phyloP scores from a whole-genome alignment of 2,888 invertebrate genomes.

The Orchesellides sinensis region DNA sequence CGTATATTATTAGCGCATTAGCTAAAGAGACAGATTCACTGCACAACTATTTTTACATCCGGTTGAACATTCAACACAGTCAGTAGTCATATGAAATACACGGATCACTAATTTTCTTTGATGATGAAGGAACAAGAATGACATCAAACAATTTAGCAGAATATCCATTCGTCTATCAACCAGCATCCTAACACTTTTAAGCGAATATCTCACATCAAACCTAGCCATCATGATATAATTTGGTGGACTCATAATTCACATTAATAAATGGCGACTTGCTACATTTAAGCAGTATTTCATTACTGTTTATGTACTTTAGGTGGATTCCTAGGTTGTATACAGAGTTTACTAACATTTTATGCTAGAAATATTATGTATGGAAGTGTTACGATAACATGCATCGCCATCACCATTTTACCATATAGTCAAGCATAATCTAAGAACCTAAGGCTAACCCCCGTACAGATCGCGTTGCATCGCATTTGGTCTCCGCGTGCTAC shows the following conservation, averaged over 20 bases:
- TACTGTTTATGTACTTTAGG: neutral
- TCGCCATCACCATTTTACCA: neutral
- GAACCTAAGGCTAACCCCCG: neutral
- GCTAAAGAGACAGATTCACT: too few species aligned
- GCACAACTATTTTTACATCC: neutral
- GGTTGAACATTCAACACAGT: too few species aligned
- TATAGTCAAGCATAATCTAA: neutral
- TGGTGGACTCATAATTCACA: constrained; percentile 4
- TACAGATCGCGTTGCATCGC: neutral
- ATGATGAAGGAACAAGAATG: constrained; percentile 5
- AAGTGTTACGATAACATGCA: neutral
- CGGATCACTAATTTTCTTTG: constrained; percentile 10
- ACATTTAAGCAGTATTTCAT: constrained; percentile 7
- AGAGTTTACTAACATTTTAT: too few species aligned
- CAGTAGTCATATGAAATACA: too few species aligned
- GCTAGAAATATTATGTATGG: neutral
- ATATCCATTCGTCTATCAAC: neutral
- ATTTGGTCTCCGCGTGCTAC: neutral
- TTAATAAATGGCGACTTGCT: constrained; percentile 14
- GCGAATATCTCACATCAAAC: neutral
- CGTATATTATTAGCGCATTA: too few species aligned
- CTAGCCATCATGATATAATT: neutral
- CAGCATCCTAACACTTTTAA: neutral
- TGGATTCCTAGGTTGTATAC: neutral
- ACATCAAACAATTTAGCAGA: constrained; percentile 9